Evolutionary conservation across 2,797 vertebrate genomes (phyloP), one percentile per base, ranked within the genome.

Genomic region (Lepus oiostolus): DNA sequence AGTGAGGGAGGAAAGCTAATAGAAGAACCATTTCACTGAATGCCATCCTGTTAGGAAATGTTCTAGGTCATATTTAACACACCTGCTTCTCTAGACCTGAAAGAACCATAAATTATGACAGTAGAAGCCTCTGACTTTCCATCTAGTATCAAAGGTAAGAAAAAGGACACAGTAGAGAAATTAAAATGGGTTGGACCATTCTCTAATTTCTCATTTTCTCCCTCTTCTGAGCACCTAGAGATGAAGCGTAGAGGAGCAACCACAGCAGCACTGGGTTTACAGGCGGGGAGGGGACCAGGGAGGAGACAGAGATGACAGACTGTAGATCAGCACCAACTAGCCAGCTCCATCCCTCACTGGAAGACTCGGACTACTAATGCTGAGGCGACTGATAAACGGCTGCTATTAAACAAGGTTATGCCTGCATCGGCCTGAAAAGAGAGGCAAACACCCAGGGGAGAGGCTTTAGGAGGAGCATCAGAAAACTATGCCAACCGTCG

Each of bases 381-480:
- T 81, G 88, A 93, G 28, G 77, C 85, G 93, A 92, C 85, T 94
- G 79, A 97, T 86, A 32, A 91, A 88, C 28, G 87, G 71, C 54
- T 94, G 60, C 85, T 96, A 74, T 91, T 93, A 92, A 76, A 87
- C 71, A 93, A 97, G 92, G 96, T 94, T 35, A 5, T 47, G 77
- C 84, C 75, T 95, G 58, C 0, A 72, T 93, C 80, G 95, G 82
- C 24, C 63, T 72, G 6, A 90, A 83, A 52, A 95, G 47, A 92
- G 97, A 96, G 71, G 88, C 63, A 93, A 97, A 96, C 35, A 89
- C 58, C 21, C 47, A 93, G 17, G 42, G 19, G 87, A 96, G 52
- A 7, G 32, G 12, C 9, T 95, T 96, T 93, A 14, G 30, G 74
- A 71, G 17, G 9, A 47, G 11, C 30, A 63, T 82, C 22, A 70